Percentiles rank a stretch among this genome's conserved stretches.
phyloP scores from a whole-genome alignment of 2,113 vertebrate species.

The Mesoclemmys tuberculata region DNA sequence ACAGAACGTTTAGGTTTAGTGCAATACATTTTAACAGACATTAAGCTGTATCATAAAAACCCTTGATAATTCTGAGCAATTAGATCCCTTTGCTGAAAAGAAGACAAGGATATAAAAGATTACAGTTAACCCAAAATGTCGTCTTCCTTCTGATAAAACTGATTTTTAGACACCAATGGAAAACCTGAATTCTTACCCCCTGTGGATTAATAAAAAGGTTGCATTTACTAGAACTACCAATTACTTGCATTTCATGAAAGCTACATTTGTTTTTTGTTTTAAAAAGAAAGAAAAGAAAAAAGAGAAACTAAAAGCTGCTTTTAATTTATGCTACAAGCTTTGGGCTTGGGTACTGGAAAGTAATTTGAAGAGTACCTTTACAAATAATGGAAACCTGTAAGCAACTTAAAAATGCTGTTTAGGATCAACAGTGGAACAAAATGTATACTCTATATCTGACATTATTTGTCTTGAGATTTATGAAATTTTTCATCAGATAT shows the following conservation, averaged over 20 bases:
- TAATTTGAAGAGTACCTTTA: constrained; percentile 29
- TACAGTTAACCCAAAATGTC: not conserved
- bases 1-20: not conserved
- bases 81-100: not conserved
- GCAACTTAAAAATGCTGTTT: constrained; percentile 25
- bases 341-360: constrained; percentile 37
- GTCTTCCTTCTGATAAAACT: not conserved
- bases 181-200: not conserved
- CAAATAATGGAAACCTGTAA: constrained; percentile 29
- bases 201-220: constrained; percentile 6
- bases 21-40: not conserved
- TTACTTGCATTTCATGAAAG: constrained; percentile 7
- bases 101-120: not conserved
- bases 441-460: constrained; percentile 15
- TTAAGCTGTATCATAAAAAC: not conserved
- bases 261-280: constrained; percentile 15
- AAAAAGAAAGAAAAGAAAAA: not conserved
- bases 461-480: constrained; percentile 66
- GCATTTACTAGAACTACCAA: constrained; percentile 16
- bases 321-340: constrained; percentile 23
- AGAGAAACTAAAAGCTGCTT: not conserved
- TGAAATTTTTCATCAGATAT: constrained; percentile 63
- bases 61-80: not conserved
- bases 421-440: constrained; percentile 7
- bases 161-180: not conserved